A percentile compares a stretch with the other conserved stretches of the same genome.
These are phyloP conservation scores for Chionis minor DNA, from an alignment of 2,113 vertebrate species.

Conservation along the genomic window DNA sequence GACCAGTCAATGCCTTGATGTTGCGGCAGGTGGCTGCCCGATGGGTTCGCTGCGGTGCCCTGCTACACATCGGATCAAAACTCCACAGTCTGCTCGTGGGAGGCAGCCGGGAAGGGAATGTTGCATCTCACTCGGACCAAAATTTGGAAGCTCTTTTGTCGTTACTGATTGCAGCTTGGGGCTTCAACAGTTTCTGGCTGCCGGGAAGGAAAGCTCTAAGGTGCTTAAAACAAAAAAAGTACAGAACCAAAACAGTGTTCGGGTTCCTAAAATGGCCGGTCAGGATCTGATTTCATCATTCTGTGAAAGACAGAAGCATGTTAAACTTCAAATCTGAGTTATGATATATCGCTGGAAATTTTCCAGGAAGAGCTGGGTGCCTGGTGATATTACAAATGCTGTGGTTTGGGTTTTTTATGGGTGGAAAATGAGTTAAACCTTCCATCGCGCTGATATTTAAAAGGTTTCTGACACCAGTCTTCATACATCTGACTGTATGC, in stretches of 20 bases:
- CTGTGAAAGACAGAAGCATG: fast-evolving
- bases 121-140: not conserved
- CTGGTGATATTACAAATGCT: not conserved
- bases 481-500: not conserved
- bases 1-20: not conserved
- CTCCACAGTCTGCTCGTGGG: not conserved
- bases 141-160: not conserved
- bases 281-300: not conserved
- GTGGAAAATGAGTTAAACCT: conserved; percentile 22
- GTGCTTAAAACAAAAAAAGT: not conserved
- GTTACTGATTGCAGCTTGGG: not conserved
- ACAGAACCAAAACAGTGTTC: not conserved
- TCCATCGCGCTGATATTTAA: not conserved
- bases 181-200: not conserved
- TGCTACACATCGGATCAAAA: not conserved
- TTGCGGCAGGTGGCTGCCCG: not conserved
- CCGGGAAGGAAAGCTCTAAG: not conserved
- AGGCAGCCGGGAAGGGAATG: not conserved
- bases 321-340: not conserved
- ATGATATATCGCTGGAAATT: not conserved
- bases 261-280: not conserved
- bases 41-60: not conserved
- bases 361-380: not conserved
- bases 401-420: not conserved
- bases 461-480: not conserved